A percentile compares a stretch with the other conserved stretches of the same genome.
Conservation (phyloP, 2,797 vertebrate genomes). For the Rallus crepitans region DNA sequence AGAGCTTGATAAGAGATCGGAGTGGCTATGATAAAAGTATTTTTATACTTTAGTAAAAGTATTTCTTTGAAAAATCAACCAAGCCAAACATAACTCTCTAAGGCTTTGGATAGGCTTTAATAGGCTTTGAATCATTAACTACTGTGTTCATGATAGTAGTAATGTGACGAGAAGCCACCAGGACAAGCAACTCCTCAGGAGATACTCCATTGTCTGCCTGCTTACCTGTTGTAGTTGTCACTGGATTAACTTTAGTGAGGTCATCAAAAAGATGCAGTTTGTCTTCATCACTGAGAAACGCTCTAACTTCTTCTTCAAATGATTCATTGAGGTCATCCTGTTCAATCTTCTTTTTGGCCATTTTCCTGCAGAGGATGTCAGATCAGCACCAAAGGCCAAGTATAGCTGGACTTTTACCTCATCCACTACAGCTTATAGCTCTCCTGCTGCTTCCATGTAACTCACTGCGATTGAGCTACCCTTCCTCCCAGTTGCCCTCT, state of each 20-base stretch:
- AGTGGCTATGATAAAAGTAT: background rate
- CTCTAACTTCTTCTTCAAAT: slow-evolving; percentile 84
- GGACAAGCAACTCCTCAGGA: background rate
- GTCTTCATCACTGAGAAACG: slow-evolving; percentile 87
- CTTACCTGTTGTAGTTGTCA: slow-evolving; percentile 91
- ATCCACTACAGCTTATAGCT: background rate
- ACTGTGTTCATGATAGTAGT: background rate
- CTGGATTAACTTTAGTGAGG: slow-evolving; percentile 96
- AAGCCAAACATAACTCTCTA: background rate
- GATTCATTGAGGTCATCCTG: slow-evolving; percentile 72
- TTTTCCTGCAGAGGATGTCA: slow-evolving; percentile 77
- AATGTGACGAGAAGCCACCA: background rate
- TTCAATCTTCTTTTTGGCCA: slow-evolving; percentile 59
- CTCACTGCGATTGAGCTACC: background rate
- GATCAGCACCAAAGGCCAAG: background rate
- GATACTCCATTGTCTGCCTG: background rate
- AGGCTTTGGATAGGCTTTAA: background rate
- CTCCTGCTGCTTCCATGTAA: background rate
- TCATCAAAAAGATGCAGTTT: slow-evolving; percentile 90
- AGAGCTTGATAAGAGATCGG: background rate
- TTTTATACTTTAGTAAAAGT: background rate
- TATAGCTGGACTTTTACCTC: background rate
- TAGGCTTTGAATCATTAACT: background rate
- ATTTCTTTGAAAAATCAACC: background rate
- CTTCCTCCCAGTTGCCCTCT: background rate